Conservation (phyloP, 2,888 invertebrate species). For the Meandrusa payeni region DNA sequence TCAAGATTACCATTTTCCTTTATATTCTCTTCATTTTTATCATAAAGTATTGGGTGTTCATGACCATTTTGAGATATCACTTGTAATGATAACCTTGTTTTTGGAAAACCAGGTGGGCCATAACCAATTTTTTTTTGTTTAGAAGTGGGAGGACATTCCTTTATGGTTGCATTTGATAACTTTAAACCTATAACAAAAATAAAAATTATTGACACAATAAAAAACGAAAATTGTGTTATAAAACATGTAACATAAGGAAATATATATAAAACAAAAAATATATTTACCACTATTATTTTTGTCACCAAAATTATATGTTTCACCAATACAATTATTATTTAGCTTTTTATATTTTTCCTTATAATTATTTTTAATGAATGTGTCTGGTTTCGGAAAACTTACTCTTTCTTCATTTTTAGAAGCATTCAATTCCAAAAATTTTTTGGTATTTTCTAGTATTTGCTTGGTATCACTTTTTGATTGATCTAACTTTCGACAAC, state of each 20-base stretch:
- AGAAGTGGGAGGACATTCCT: background rate
- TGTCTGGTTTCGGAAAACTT: too few species aligned
- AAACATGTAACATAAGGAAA: too few species aligned
- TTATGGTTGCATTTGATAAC: background rate
- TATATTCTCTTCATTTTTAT: background rate
- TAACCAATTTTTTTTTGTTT: conserved; percentile 32
- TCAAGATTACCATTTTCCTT: conserved; percentile 26
- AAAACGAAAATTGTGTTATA: too few species aligned
- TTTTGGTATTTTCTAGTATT: conserved; percentile 31
- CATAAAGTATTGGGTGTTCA: background rate
- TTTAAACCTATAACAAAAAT: background rate
- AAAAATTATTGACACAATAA: background rate
- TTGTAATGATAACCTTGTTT: conserved; percentile 6
- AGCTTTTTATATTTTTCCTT: background rate
- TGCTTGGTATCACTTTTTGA: conserved; percentile 15
- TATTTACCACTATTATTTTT: conserved; percentile 24
- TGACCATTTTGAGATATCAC: conserved; percentile 3
- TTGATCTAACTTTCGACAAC: background rate
- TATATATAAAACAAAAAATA: background rate
- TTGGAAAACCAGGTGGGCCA: conserved; percentile 41
- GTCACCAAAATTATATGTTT: conserved; percentile 10
- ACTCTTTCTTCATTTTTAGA: conserved; percentile 15
- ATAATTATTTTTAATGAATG: background rate
- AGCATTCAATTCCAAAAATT: conserved; percentile 30
- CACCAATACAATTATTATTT: background rate